Base-by-base conservation (phyloP, 1,140 invertebrate species). In the Nasonia vitripennis region DNA sequence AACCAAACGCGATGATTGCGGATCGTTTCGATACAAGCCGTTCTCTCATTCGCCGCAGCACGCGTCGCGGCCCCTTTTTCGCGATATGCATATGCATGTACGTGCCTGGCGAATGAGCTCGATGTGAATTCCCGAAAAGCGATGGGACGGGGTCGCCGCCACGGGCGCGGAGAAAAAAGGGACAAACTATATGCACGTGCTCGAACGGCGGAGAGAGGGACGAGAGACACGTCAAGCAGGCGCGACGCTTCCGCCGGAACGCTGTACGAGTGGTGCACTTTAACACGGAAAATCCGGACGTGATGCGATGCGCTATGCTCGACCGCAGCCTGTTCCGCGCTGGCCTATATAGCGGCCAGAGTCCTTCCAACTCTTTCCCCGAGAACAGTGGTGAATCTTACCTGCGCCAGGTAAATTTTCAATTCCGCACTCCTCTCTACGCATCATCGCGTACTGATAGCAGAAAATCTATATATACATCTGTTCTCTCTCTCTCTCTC, bases 211-310 rank as follows among this genome's bases (percentile, higher is more conserved):
- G 27, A 27, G 27, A 27, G 83, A 45, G 41, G 41, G 37, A 23
- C n/a, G 41, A 77, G 77, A 48, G 37, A 5, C 45, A 20, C 41
- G 75, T 73, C 75, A 51, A 23, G 0, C n/a, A 5, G 10, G 7
- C 14, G 11, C 55, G 62, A n/a, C 51, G 14, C 20, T 68, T 51
- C 73, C 55, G 48, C 62, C 74, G 74, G 74, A 78, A 83, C 77
- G 34, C 34, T 37, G 75, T 77, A 83, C 81, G 81, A 83, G 73
- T 83, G 81, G 31, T 77, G 81, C 81, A 77, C 73, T 83, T 83
- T 51, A 83, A 84, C 55, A 84, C 62, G 75, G 75, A 78, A 84
- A 84, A 78, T 84, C 78, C 48, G 62, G 67, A 84, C 41, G 83
- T 78, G 45, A 55, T 41, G 75, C 75, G 45, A 55, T 41, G 75